Conservation (phyloP, 1,140 invertebrate species). For the Kradibia gibbosae region DNA sequence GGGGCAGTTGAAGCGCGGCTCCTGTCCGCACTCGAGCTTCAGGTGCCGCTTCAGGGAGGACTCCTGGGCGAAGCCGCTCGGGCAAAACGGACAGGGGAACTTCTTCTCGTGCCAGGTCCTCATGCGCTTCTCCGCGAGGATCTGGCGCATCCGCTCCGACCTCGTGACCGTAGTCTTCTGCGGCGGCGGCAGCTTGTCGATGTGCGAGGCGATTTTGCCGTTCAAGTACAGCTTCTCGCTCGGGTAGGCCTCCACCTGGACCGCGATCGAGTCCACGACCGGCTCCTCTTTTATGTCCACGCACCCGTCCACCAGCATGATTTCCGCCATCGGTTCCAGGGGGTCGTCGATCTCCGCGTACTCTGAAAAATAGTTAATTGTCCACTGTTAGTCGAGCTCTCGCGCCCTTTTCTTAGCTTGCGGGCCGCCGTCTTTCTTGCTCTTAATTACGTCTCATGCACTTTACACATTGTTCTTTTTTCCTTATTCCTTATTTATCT, state of each 20-base stretch:
- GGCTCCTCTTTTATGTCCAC: constrained; percentile 23
- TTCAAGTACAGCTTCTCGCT: background rate
- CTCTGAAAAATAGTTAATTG: background rate
- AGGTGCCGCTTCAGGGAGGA: background rate
- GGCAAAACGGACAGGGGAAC: background rate
- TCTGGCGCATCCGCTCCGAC: background rate
- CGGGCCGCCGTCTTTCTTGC: no score
- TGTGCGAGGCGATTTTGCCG: background rate
- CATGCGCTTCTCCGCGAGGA: background rate
- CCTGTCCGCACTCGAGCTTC: constrained; percentile 73
- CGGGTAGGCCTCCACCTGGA: no score
- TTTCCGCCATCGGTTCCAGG: background rate
- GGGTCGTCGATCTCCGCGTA: background rate
- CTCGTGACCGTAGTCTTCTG: background rate
- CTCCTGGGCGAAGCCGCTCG: background rate
- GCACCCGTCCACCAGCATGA: background rate
- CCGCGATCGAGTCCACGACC: background rate
- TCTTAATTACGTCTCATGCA: no score
- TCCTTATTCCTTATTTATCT: no score
- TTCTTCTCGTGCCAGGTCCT: constrained; percentile 9
- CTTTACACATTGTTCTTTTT: no score
- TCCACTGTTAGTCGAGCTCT: background rate
- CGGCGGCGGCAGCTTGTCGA: background rate
- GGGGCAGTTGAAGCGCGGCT: constrained; percentile 77
- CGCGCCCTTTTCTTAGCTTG: no score